Conservation (phyloP, 2,113 vertebrate species). For the Meleagris gallopavo region DNA sequence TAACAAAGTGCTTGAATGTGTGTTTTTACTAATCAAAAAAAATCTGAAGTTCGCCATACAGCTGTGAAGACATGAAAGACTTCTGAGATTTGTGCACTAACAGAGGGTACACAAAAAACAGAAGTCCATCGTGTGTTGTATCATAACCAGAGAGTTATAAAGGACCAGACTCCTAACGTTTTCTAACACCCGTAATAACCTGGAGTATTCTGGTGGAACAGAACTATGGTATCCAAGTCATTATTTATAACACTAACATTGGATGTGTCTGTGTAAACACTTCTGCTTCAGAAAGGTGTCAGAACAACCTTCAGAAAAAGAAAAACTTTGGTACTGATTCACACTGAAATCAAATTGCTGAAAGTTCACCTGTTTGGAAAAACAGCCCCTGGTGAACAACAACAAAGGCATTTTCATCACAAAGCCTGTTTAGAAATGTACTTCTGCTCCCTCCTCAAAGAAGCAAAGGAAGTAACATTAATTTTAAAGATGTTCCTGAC, state of each 20-base stretch:
- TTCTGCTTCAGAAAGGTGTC: background rate
- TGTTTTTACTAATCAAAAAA: background rate
- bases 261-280: background rate
- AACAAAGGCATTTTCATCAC: background rate
- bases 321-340: background rate
- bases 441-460: background rate
- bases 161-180: background rate
- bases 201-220: background rate
- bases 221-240: background rate
- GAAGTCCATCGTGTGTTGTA: background rate
- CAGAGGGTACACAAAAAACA: background rate
- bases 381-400: no score
- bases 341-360: background rate
- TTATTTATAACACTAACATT: background rate
- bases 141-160: background rate
- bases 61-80: background rate
- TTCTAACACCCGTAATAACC: background rate
- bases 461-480: background rate
- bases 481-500: background rate
- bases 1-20: no score
- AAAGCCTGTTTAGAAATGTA: background rate
- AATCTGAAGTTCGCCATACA: background rate
- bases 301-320: background rate
- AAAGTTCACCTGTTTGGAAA: background rate
- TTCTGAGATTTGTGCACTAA: no score